Evolutionary conservation across 2,888 invertebrate genomes (phyloP), one percentile per base, ranked within the genome.

Genomic region (Brachypterus glaber): DNA sequence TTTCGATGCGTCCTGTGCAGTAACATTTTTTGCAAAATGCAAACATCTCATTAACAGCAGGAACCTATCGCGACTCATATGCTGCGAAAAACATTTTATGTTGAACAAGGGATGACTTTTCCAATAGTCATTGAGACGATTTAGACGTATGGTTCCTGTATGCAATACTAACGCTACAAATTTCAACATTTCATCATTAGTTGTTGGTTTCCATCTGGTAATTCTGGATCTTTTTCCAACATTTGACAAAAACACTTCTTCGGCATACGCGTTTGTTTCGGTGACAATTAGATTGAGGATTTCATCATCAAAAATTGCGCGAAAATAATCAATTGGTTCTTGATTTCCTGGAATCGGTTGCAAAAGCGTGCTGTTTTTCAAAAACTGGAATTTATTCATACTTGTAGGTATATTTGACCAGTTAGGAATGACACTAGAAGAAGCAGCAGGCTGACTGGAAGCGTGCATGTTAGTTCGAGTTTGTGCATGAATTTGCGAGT

Each of bases 111-210:
- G 46, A 41, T 60, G 51, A 15, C 35, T 50, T 48, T 58, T 58
- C 60, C 61, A 63, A 30, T 63, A 63, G 43, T 62, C 61, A 4
- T 50, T 43, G 4, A 59, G 35, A 27, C 57, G 41, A 24, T 56
- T 58, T 14, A 60, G 31, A 26, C 45, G 43, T 14, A 61, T 56
- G 17, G 55, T 57, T 13, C 60, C 62, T 42, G 57, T 62, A 44
- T 63, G 59, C 33, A 62, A 51, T 5, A 63, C 35, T n/a, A 64
- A 42, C 17, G 62, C 62, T 3, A 64, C 27, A 51, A 63, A 62
- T 41, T 45, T 54, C 39, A 47, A 38, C 11, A 62, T 42, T 47
- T 60, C 49, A 2, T 9, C 38, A 11, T 24, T 17, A 16, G 50
- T 51, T 21, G 59, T 35, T 32, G 52, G 46, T 46, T 52, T 53